Conservation (phyloP, 2,797 vertebrate genomes). For the Margarornis squamiger region DNA sequence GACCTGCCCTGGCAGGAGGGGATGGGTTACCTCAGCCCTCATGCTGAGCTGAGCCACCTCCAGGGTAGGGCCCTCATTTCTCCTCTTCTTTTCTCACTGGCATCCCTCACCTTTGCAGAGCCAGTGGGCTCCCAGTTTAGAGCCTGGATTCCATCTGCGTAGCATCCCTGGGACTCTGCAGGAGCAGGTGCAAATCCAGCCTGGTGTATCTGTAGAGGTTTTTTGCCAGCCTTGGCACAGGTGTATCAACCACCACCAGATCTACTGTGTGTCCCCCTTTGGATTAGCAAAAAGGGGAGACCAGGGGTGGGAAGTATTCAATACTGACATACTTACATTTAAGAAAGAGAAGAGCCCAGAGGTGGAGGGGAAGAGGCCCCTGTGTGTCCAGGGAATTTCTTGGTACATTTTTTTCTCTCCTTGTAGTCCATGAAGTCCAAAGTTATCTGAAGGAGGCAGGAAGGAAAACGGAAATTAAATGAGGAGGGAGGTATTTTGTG, state of each 20-base stretch:
- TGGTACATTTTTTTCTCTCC: neutral
- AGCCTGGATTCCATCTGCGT: neutral
- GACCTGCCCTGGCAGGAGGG: neutral
- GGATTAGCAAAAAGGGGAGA: neutral
- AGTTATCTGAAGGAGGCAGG: neutral
- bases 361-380: neutral
- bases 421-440: neutral
- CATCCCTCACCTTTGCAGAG: neutral
- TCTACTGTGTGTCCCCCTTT: neutral
- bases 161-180: neutral
- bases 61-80: neutral
- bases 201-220: neutral
- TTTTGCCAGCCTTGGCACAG: neutral
- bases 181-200: neutral
- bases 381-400: neutral
- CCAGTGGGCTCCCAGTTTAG: neutral
- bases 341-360: neutral
- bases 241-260: neutral
- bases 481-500: neutral
- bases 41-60: neutral
- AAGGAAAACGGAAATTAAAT: neutral
- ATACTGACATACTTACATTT: fast-evolving
- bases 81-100: neutral
- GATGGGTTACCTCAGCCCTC: neutral
- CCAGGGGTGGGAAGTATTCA: neutral